A percentile compares a stretch with the other conserved stretches of the same genome.
Conservation (phyloP, 1,140 invertebrate species). For the Nasonia giraulti region DNA sequence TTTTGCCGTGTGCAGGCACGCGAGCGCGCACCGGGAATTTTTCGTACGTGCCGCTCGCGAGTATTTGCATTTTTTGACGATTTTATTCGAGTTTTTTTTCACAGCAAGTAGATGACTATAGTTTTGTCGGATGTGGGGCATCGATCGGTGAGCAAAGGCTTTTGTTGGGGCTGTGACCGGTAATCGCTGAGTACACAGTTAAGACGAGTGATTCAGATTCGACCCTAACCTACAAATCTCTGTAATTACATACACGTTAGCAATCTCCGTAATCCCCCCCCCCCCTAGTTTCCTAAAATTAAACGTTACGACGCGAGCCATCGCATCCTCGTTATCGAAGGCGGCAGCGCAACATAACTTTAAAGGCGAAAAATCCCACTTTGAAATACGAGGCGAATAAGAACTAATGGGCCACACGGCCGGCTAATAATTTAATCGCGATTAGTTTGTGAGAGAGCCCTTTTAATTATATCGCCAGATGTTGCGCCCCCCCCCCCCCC, state of each 20-base stretch:
- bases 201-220: too few relatives aligned
- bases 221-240: too few relatives aligned
- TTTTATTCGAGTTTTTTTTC: background rate
- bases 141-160: background rate
- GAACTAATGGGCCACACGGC: background rate
- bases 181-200: too few relatives aligned
- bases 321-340: background rate
- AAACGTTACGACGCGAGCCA: background rate
- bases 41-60: background rate
- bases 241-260: too few relatives aligned
- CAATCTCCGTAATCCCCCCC: background rate
- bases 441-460: background rate
- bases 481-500: background rate
- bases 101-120: background rate
- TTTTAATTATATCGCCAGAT: constrained; percentile 55
- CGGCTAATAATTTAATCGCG: constrained; percentile 35
- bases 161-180: too few relatives aligned
- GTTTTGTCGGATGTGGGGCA: background rate
- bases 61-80: constrained; percentile 1
- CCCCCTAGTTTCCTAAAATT: background rate
- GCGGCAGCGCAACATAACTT: background rate
- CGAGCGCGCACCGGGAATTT: background rate
- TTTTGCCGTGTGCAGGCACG: background rate
- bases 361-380: background rate
- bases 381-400: constrained; percentile 8